These are phyloP conservation scores for Sus cebifrons DNA, from an alignment of 2,797 vertebrate species.

Conservation along the genomic window DNA sequence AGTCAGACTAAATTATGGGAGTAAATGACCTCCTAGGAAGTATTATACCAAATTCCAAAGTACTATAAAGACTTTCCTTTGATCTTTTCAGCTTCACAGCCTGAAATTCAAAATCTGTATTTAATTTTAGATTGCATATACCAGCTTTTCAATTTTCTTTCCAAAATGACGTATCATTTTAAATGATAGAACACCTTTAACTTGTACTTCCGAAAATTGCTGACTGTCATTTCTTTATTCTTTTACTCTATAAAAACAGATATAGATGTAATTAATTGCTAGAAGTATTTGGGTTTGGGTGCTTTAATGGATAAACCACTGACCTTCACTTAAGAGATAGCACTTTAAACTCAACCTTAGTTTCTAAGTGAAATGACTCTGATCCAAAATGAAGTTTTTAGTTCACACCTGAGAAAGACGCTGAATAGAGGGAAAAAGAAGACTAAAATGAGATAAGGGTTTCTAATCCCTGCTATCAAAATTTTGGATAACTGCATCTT, in stretches of 20 bases:
- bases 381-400: constrained; percentile 88
- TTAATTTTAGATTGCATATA: constrained; percentile 93
- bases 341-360: constrained; percentile 86
- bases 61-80: constrained; percentile 92
- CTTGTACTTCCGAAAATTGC: constrained; percentile 91
- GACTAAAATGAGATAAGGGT: constrained; percentile 18
- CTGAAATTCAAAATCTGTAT: constrained; percentile 93
- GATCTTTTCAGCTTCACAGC: constrained; percentile 92
- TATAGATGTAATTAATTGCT: constrained; percentile 90
- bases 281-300: constrained; percentile 88
- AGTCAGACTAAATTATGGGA: constrained; percentile 94
- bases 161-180: constrained; percentile 91
- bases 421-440: constrained; percentile 74
- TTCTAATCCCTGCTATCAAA: constrained; percentile 69
- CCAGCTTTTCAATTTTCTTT: constrained; percentile 92
- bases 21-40: constrained; percentile 92
- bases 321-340: constrained; percentile 88
- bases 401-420: constrained; percentile 86
- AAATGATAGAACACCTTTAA: constrained; percentile 91
- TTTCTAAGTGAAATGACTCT: constrained; percentile 88
- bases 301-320: constrained; percentile 88
- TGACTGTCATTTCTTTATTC: constrained; percentile 89
- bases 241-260: constrained; percentile 90
- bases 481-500: constrained; percentile 77
- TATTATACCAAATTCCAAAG: constrained; percentile 92